Evolutionary conservation across 2,888 invertebrate species (phyloP).

Genomic region (Anoplius nigerrimus): DNA sequence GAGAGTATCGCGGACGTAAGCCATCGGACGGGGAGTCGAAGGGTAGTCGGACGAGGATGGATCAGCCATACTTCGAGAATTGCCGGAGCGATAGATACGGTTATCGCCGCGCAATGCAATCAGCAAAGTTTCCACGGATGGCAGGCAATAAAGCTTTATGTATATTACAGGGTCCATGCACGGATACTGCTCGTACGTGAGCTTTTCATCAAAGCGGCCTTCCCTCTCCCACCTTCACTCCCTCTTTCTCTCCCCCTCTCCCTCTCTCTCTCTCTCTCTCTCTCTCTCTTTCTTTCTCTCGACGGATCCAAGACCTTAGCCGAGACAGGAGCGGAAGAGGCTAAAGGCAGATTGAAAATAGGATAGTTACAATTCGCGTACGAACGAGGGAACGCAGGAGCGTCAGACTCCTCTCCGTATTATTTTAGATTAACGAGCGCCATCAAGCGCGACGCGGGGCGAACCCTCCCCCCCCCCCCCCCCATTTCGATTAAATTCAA

Average conservation of each 20-base stretch:
- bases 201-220: constrained; percentile 56
- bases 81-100: constrained; percentile 46
- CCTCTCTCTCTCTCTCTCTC: too few species aligned
- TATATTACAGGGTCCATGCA: constrained; percentile 54
- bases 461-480: too few species aligned
- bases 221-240: too few species aligned
- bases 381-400: too few species aligned
- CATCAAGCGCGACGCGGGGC: too few species aligned
- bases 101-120: constrained; percentile 58
- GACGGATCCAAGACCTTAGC: neutral
- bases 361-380: too few species aligned
- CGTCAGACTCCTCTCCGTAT: too few species aligned
- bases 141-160: constrained; percentile 60
- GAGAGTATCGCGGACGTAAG: neutral
- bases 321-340: neutral
- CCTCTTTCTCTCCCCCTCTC: too few species aligned
- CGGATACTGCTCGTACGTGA: constrained; percentile 57
- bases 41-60: constrained; percentile 32
- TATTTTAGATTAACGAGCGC: too few species aligned
- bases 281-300: too few species aligned
- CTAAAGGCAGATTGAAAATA: too few species aligned
- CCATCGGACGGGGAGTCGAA: neutral
- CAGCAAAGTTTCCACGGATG: constrained; percentile 57
- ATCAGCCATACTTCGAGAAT: constrained; percentile 50
- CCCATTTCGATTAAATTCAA: too few species aligned